Conservation (phyloP, 2,113 vertebrate genomes). For the Rhea americana region DNA sequence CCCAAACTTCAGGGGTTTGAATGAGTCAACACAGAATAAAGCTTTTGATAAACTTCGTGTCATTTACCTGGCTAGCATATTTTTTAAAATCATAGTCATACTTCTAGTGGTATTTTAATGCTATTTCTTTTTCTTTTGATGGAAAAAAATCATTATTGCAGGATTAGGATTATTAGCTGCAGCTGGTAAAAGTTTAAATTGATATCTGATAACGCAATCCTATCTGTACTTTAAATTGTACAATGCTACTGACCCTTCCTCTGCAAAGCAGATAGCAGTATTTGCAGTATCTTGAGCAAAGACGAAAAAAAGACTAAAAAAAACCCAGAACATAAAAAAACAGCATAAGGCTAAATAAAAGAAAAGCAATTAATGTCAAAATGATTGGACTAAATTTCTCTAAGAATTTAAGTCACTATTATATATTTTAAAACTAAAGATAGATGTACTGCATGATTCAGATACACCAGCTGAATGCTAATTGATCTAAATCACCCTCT, state of each 20-base stretch:
- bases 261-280: background rate
- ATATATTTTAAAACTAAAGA: slow-evolving; percentile 51
- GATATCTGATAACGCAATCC: background rate
- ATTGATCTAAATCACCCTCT: slow-evolving; percentile 28
- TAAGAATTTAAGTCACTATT: slow-evolving; percentile 31
- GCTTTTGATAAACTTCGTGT: background rate
- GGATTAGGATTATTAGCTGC: background rate
- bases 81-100: background rate
- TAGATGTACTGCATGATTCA: slow-evolving; percentile 47
- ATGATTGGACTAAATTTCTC: slow-evolving; percentile 43
- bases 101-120: rapidly evolving
- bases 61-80: background rate
- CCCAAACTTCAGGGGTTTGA: background rate
- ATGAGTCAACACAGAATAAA: background rate
- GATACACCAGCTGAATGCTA: slow-evolving; percentile 42
- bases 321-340: background rate
- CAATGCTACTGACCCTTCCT: background rate
- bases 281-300: background rate
- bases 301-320: background rate
- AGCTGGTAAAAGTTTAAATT: background rate
- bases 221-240: background rate
- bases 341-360: background rate
- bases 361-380: slow-evolving; percentile 61
- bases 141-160: background rate
- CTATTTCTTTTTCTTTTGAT: background rate